A percentile compares a stretch with the other conserved stretches of the same genome.
phyloP scores from a whole-genome alignment of 1,140 invertebrate species.

The Cotesia chilonis region DNA sequence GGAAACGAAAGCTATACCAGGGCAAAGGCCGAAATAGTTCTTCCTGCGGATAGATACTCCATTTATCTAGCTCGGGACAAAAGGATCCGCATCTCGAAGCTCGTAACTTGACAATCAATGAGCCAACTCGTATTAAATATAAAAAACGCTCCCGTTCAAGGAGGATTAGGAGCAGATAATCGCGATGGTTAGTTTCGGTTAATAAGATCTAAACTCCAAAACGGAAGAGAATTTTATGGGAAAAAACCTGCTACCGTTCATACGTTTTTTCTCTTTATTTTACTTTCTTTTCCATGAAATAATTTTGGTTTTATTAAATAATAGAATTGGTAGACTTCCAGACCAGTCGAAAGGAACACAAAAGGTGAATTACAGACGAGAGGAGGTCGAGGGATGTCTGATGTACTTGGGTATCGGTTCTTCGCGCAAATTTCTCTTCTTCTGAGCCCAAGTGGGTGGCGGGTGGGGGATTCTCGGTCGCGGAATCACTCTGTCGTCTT shows the following conservation, averaged over 20 bases:
- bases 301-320: no score
- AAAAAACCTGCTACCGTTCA: constrained; percentile 38
- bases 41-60: background rate
- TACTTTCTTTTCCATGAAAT: background rate
- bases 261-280: background rate
- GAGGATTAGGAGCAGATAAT: constrained; percentile 38
- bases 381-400: constrained; percentile 30
- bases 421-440: constrained; percentile 42
- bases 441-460: constrained; percentile 44
- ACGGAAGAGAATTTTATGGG: constrained; percentile 56
- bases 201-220: constrained; percentile 47
- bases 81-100: constrained; percentile 20
- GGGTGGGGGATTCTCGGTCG: constrained; percentile 41
- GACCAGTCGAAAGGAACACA: no score
- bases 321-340: no score
- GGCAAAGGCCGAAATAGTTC: background rate
- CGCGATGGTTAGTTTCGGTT: constrained; percentile 45
- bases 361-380: background rate
- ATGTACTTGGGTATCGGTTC: constrained; percentile 48
- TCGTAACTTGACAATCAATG: constrained; percentile 24
- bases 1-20: background rate
- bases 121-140: background rate
- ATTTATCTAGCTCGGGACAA: background rate
- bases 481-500: constrained; percentile 15
- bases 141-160: background rate